Evolutionary conservation across 92 coral and sea anemone species (phyloP), one percentile per base, ranked within the genome.

Genomic region (Isaurus tuberculatus): DNA sequence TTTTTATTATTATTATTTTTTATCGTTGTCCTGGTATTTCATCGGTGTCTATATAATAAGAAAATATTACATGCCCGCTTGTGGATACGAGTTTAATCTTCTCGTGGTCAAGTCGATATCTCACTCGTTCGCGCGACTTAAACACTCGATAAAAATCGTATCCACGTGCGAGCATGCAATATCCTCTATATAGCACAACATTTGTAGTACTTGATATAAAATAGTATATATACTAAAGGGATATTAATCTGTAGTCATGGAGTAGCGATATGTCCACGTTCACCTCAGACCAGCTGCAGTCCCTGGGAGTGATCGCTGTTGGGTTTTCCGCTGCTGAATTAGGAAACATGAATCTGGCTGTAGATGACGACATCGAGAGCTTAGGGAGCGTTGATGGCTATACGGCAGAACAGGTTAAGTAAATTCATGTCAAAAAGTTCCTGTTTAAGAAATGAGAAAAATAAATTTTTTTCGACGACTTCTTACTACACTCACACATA

Each of bases 301-400:
- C 85, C 63, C 88, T 92, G 5, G 91, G 91, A 26, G 89, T 83
- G 15, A 87, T 92, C 19, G 91, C 93, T 0, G 79, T 83, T 26
- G 97, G 93, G 14, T 92, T 92, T 78, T 84, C 84, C 31, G 72
- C 85, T 37, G 87, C 80, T 11, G 92, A 92, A 6, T 73, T 92
- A 26, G 86, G 86, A 4, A 61, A 65, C 27, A 90, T 92, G 91
- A 25, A 57, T 63, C 83, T 92, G 7, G 70, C 72, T 25, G 58
- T 90, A 22, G 80, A 85, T 58, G 97, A 92, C 28, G 97, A 90
- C 27, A 90, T 92, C 37, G 97, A 92, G 79, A 92, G 93, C 80
- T 79, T 92, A 44, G 97, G 97, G 5, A 71, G 63, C 34, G 85
- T 32, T 11, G 78, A 79, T 14, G 97, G 97, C 16, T 92, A 90